Evolutionary conservation across 2,888 invertebrate genomes (phyloP), one percentile per base, ranked within the genome.

Genomic region (Listrodromus nycthemerus): DNA sequence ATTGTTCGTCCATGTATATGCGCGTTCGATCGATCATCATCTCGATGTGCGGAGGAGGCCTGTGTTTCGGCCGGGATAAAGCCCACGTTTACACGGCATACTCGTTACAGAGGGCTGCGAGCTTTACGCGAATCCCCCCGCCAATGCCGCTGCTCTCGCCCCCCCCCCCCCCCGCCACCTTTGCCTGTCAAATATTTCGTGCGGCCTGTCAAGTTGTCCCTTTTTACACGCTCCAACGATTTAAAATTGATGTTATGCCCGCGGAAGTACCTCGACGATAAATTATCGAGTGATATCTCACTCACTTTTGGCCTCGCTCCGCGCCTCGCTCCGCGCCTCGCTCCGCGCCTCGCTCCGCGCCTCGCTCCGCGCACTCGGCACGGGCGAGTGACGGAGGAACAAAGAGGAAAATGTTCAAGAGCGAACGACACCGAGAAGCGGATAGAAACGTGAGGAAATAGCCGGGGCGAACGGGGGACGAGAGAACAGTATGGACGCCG

Each of bases 111-210:
- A 50, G 24, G 48, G 21, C 27, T 10, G 73, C 73, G 45, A n/a
- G 45, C 30, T 21, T 10, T 48, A 27, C 65, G 37, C 41, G 24
- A n/a, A 45, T 48, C 61, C 61, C 61, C 61, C 33, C 74, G 67
- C 70, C 84, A 78, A 21, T 78, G 74, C 81, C 84, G 30, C 33
- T 16, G 83, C 58, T n/a, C 48, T n/a, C 55, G 13, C 55, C 41
- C 55, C 5, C 13, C n/a, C 16, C 4, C 13, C 1, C 58, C 6
- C 16, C 70, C 80, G 21, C 74, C 65, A 78, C 85, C 84, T 85
- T 86, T 84, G 80, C 87, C 87, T 88, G 89, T 89, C 91, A 88
- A 90, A 91, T 89, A 89, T 89, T 88, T 82, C 85, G 85, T 86
- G 71, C 73, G 84, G 85, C 77, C 85, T 88, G 89, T 89, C 90